Conservation (phyloP, 2,797 vertebrate genomes). For the Mallotus villosus region DNA sequence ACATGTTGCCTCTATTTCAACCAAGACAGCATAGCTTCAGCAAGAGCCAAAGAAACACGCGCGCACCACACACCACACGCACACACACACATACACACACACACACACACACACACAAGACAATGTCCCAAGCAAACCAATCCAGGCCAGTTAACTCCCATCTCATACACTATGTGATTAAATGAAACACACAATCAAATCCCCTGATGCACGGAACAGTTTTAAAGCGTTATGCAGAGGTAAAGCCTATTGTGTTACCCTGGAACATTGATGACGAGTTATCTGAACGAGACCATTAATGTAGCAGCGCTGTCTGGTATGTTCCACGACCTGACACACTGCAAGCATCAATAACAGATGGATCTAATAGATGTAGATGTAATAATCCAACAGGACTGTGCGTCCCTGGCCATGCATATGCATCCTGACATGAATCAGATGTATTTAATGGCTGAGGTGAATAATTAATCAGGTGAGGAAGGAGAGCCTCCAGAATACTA, state of each 20-base stretch:
- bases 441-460: conserved; percentile 66
- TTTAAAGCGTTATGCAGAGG: conserved; percentile 5
- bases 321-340: conserved; percentile 24
- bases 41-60: conserved; percentile 43
- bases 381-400: conserved; percentile 47
- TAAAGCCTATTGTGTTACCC: conserved; percentile 25
- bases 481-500: conserved; percentile 61
- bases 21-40: conserved; percentile 40
- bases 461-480: conserved; percentile 65
- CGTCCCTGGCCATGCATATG: conserved; percentile 41
- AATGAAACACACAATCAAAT: conserved; percentile 8
- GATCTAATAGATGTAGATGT: conserved; percentile 28
- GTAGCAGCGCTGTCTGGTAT: conserved; percentile 51
- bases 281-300: conserved; percentile 31
- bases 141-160: neutral
- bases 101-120: conserved; percentile 27
- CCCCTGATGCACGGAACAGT: conserved; percentile 9
- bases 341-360: conserved; percentile 63
- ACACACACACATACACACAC: no score
- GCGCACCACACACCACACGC: no score
- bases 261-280: conserved; percentile 12
- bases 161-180: neutral
- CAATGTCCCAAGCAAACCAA: neutral
- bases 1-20: conserved; percentile 58
- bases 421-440: conserved; percentile 57